Percentiles rank a stretch among this genome's conserved stretches.
Conservation (phyloP, 2,113 vertebrate species). For the Arothron firmamentum region DNA sequence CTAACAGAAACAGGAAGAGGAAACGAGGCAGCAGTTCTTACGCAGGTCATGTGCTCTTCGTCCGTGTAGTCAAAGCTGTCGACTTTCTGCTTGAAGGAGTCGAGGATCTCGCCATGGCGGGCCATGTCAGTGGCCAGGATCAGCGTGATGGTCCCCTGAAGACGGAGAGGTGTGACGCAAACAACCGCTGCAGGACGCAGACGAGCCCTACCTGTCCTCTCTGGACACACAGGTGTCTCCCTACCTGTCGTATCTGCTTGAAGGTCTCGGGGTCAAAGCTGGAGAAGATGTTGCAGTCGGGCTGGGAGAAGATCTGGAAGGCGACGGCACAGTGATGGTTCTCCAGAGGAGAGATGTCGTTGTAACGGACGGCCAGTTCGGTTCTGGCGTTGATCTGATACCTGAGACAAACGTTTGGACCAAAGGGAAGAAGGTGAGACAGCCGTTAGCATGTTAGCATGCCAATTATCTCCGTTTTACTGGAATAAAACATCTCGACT, state of each 20-base stretch:
- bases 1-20: background rate
- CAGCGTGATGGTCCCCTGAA: constrained; percentile 87
- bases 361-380: constrained; percentile 89
- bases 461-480: no score
- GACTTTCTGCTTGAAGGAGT: constrained; percentile 87
- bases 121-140: constrained; percentile 97
- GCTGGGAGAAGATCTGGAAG: constrained; percentile 88
- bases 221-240: no score
- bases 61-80: constrained; percentile 86
- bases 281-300: constrained; percentile 89
- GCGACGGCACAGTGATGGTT: constrained; percentile 94
- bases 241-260: constrained; percentile 88
- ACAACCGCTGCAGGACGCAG: no score
- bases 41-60: constrained; percentile 82
- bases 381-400: constrained; percentile 94
- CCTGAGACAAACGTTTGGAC: constrained; percentile 52
- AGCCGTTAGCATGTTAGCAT: background rate
- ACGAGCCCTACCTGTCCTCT: no score
- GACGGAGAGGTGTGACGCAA: background rate
- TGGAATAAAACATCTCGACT: no score
- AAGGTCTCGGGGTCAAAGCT: constrained; percentile 81
- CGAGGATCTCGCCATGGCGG: constrained; percentile 87
- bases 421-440: background rate
- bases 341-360: constrained; percentile 92
- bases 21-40: constrained; percentile 16